Percentiles rank a stretch among this genome's conserved stretches.
These are phyloP conservation scores for Tinea semifulvella DNA, from an alignment of 2,888 invertebrate species.

Conservation along the genomic window DNA sequence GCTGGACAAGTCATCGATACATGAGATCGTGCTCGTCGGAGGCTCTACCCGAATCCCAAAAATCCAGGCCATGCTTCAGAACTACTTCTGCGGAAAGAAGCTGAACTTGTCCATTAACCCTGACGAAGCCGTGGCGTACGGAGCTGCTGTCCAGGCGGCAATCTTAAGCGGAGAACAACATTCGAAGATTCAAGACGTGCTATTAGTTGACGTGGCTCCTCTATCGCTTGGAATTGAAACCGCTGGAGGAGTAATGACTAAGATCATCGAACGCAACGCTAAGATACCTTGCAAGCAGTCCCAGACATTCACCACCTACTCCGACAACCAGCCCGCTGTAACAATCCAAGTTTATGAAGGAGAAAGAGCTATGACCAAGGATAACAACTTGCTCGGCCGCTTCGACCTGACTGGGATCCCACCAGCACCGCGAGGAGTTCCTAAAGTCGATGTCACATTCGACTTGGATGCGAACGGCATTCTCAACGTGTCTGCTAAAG, in stretches of 20 bases:
- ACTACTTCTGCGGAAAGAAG: slow-evolving; percentile 74
- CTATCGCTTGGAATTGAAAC: slow-evolving; percentile 74
- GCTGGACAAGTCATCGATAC: slow-evolving; percentile 75
- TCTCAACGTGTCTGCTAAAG: slow-evolving; percentile 75
- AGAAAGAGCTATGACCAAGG: slow-evolving; percentile 74
- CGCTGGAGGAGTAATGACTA: slow-evolving; percentile 74
- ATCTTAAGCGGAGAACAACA: slow-evolving; percentile 72
- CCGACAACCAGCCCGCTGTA: slow-evolving; percentile 75
- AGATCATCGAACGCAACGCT: slow-evolving; percentile 69
- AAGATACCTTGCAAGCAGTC: slow-evolving; percentile 70
- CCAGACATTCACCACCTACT: slow-evolving; percentile 74
- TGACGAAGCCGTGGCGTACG: slow-evolving; percentile 76
- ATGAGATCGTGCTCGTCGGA: slow-evolving; percentile 84
- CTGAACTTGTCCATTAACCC: slow-evolving; percentile 73
- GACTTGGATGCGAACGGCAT: slow-evolving; percentile 73
- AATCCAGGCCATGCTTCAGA: slow-evolving; percentile 76
- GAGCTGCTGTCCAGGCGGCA: slow-evolving; percentile 71
- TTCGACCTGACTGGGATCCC: slow-evolving; percentile 67
- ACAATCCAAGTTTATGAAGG: slow-evolving; percentile 72
- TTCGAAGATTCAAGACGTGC: slow-evolving; percentile 66
- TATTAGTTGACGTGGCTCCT: slow-evolving; percentile 53
- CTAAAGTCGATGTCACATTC: slow-evolving; percentile 69
- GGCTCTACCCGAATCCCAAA: slow-evolving; percentile 85
- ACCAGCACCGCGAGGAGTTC: slow-evolving; percentile 68
- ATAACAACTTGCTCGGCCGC: slow-evolving; percentile 67